Percentiles rank a stretch among this genome's conserved stretches.
phyloP scores from a whole-genome alignment of 2,797 vertebrate genomes.

The Brachyalestes nurse region DNA sequence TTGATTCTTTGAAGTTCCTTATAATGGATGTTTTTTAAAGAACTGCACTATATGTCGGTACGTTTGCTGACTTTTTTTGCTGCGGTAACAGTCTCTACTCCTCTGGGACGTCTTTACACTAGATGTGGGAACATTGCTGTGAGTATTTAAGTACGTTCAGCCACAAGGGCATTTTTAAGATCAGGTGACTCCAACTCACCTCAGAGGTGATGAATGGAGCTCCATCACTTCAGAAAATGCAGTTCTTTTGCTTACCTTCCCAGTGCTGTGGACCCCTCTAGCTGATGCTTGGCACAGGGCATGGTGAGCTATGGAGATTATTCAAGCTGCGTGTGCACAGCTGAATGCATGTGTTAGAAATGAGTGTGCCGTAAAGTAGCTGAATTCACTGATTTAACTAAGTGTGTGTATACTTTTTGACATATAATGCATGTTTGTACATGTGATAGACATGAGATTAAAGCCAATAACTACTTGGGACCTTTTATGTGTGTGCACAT shows the following conservation, averaged over 20 bases:
- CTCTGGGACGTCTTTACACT: background rate
- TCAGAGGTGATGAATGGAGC: no score
- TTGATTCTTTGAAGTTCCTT: background rate
- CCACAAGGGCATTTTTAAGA: background rate
- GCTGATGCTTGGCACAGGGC: background rate
- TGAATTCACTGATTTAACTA: background rate
- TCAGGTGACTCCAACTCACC: background rate
- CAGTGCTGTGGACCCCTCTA: background rate
- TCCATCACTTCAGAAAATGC: no score
- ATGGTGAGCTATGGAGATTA: background rate
- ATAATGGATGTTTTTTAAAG: background rate
- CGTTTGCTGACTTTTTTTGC: background rate
- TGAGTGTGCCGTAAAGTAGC: background rate
- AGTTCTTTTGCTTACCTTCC: background rate
- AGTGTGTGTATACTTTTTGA: background rate
- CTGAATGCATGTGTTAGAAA: background rate
- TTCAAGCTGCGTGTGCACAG: background rate
- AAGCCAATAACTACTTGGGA: background rate
- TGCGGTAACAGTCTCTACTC: background rate
- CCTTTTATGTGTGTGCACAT: background rate
- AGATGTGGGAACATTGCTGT: background rate
- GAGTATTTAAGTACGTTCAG: background rate
- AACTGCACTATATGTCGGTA: background rate
- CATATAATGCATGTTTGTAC: background rate
- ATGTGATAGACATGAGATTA: background rate